phyloP scores from a whole-genome alignment of 2,113 vertebrate species.

The Pteruthius melanotis region DNA sequence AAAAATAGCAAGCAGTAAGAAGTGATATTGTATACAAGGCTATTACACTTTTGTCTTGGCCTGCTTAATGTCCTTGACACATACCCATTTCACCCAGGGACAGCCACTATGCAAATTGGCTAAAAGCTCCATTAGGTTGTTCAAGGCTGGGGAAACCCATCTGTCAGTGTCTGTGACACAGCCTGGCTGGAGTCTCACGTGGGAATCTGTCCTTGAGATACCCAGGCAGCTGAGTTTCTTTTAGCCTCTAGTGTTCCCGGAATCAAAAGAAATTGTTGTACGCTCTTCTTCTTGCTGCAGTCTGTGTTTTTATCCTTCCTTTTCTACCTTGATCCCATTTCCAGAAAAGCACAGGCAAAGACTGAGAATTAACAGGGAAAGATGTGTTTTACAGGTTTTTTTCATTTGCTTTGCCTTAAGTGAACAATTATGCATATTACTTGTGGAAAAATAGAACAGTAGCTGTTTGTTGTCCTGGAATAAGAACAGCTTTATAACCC shows the following conservation, averaged over 20 bases:
- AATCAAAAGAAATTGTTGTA: conserved; percentile 35
- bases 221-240: conserved; percentile 55
- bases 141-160: conserved; percentile 75
- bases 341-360: neutral
- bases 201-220: conserved; percentile 74
- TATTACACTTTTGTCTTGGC: conserved; percentile 62
- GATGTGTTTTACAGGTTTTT: neutral
- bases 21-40: conserved; percentile 15
- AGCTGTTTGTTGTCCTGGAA: neutral
- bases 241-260: conserved; percentile 1
- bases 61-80: conserved; percentile 73
- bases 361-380: neutral
- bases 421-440: neutral
- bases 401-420: neutral
- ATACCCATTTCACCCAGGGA: conserved; percentile 64
- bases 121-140: conserved; percentile 77
- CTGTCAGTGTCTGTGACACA: conserved; percentile 75
- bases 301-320: neutral
- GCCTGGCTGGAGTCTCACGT: conserved; percentile 63
- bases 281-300: neutral
- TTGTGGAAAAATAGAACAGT: neutral
- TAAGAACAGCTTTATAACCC: neutral
- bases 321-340: neutral
- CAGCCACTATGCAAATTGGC: conserved; percentile 74
- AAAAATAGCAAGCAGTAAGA: neutral